phyloP scores from a whole-genome alignment of 2,113 vertebrate species.

The Bos javanicus region DNA sequence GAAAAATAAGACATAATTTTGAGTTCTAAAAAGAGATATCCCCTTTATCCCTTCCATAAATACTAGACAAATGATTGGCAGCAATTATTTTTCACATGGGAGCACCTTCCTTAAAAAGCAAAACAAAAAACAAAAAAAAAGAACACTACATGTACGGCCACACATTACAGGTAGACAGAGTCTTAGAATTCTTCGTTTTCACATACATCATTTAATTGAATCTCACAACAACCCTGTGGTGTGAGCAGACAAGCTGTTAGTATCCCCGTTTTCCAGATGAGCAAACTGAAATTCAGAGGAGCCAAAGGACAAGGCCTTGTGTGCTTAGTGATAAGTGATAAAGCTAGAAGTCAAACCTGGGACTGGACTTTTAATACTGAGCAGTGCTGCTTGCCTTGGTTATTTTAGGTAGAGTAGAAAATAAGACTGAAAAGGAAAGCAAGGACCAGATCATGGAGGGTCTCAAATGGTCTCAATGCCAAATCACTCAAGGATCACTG shows the following conservation, averaged over 20 bases:
- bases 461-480: neutral
- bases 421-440: neutral
- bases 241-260: neutral
- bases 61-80: neutral
- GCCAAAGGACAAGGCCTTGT: neutral
- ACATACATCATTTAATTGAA: neutral
- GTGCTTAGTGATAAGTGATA: neutral
- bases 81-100: constrained; percentile 1
- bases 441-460: neutral
- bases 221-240: neutral
- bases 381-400: neutral
- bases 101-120: neutral
- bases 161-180: neutral
- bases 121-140: neutral
- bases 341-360: constrained; percentile 13
- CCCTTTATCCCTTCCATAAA: neutral
- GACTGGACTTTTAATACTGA: neutral
- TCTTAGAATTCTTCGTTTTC: neutral
- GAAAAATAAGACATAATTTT: neutral
- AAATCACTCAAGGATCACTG: neutral
- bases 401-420: constrained; percentile 2
- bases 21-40: neutral
- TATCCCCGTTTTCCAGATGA: neutral
- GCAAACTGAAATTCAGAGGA: neutral
- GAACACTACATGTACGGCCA: neutral